Base-by-base conservation (phyloP, 1,140 invertebrate species). In the Platorchestia sp. region DNA sequence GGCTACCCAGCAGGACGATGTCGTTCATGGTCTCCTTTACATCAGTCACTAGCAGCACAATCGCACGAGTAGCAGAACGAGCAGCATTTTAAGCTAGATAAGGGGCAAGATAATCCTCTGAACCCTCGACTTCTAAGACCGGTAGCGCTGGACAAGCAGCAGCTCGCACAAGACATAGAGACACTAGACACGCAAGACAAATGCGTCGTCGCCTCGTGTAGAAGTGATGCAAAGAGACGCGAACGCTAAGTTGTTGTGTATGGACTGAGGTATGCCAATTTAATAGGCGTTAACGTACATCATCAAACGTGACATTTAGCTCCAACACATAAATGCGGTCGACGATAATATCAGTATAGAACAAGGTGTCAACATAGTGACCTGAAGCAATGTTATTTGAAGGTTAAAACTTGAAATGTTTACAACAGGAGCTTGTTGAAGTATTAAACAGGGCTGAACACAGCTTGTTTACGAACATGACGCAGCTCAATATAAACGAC, bases 1-100 rank as follows among this genome's bases (percentile, higher is more conserved):
- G 14, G 10, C 59, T 22, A 1, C 36, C 36, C 1, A 75, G 59
- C 36, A 27, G 14, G 59, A 22, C 59, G 10, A 36, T 36, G 27
- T 75, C 59, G 27, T 75, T 10, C 14, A 75, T 75, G 27, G 59
- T 22, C 59, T 19, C 59, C 44, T 44, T 3, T 90, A 19, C 41
- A 90, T 90, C 44, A 10, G 44, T 90, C 87, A 90, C 87, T 90
- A 3, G 87, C 5, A 90, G 87, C 41, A 42, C 87, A 42, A 43
- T 47, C 45, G 44, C 45, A 45, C 40, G 0, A 89, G 41, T 22
- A 47, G 40, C 43, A 45, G 44, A 93, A 40, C 91, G 91, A 93
- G 45, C 91, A 47, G 91, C 91, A 93, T 93, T 93, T 45, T 93
- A 45, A 45, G 45, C 91, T n/a, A 45, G 91, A 93, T 93, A 93